Conservation (phyloP, 2,797 vertebrate genomes). For the Mareca penelope region DNA sequence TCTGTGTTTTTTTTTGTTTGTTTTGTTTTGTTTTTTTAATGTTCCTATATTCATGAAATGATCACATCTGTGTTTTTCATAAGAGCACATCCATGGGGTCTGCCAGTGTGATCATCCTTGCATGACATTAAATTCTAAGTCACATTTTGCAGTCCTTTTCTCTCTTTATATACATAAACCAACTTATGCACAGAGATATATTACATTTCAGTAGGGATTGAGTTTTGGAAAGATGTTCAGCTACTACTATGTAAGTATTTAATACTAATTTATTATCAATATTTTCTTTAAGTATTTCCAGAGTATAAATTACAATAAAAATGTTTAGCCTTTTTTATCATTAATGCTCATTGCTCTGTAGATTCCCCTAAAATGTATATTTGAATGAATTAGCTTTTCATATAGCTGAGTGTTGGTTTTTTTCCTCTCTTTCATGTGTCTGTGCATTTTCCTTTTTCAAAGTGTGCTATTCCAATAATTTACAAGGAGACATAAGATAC, state of each 20-base stretch:
- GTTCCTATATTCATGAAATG: neutral
- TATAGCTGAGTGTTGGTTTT: neutral
- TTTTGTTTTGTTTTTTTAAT: neutral
- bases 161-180: neutral
- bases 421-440: neutral
- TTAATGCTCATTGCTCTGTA: neutral
- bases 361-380: neutral
- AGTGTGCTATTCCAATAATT: neutral
- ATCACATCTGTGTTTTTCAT: neutral
- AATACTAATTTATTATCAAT: neutral
- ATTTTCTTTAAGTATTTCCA: neutral
- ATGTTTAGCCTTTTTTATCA: neutral
- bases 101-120: neutral
- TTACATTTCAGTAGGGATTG: neutral
- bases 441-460: neutral
- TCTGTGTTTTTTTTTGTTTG: accelerated
- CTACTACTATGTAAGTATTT: neutral
- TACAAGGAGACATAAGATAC: neutral
- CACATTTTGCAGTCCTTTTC: neutral
- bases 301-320: neutral
- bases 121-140: neutral
- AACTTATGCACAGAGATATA: neutral
- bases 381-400: neutral
- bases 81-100: neutral
- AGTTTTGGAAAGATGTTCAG: neutral